phyloP scores from a whole-genome alignment of 2,888 invertebrate genomes.

The Nebria brevicollis region DNA sequence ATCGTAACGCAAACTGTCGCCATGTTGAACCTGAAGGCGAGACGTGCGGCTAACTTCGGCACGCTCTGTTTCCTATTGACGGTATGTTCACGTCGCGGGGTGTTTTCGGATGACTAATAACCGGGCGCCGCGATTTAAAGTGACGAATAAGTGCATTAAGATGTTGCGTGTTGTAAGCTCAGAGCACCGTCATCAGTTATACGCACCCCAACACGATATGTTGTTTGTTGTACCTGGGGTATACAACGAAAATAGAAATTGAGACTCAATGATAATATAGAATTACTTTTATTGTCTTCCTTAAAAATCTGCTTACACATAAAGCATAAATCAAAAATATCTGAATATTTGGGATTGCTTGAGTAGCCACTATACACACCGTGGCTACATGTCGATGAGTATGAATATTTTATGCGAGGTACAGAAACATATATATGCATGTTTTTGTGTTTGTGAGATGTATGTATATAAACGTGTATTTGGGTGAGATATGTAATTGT shows the following conservation, averaged over 20 bases:
- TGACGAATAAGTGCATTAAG: constrained; percentile 46
- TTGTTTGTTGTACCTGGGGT: too few species aligned
- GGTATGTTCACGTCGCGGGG: constrained; percentile 1
- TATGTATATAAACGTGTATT: not conserved
- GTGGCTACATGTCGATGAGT: not conserved
- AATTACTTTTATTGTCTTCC: too few species aligned
- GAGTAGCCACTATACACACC: not conserved
- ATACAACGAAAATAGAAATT: too few species aligned
- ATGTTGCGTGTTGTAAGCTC: constrained; percentile 44
- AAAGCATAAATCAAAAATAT: too few species aligned
- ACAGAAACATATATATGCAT: not conserved
- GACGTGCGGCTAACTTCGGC: not conserved
- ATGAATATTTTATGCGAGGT: not conserved
- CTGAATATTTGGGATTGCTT: too few species aligned
- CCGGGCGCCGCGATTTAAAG: constrained; percentile 36
- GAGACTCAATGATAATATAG: too few species aligned
- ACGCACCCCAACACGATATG: too few species aligned
- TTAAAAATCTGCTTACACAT: too few species aligned
- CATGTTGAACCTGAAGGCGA: not conserved
- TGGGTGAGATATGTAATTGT: not conserved
- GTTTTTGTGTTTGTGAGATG: not conserved
- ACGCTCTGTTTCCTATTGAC: not conserved
- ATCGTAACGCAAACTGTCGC: not conserved
- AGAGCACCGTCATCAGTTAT: constrained; percentile 36
- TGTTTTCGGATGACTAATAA: constrained; percentile 33